A percentile compares a stretch with the other conserved stretches of the same genome.
These are phyloP conservation scores for Cydia strobilella DNA, from an alignment of 1,140 invertebrate species.

Conservation along the genomic window DNA sequence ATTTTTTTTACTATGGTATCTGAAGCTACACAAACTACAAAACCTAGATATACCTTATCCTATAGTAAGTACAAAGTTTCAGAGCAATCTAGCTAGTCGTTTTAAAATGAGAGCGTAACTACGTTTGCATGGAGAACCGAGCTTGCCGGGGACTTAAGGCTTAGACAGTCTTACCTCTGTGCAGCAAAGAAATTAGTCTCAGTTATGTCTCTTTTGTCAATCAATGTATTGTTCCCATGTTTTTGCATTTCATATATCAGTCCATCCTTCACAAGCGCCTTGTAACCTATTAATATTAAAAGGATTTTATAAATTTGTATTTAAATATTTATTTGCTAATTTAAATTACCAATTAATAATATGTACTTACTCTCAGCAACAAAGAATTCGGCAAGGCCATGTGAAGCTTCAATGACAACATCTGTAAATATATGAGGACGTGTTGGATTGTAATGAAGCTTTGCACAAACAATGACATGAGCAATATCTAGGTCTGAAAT, in stretches of 20 bases:
- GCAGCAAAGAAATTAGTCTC: slow-evolving; percentile 67
- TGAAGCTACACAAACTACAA: too few species aligned
- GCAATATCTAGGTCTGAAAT: too few species aligned
- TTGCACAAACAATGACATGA: too few species aligned
- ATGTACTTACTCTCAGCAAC: slow-evolving; percentile 66
- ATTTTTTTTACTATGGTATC: too few species aligned
- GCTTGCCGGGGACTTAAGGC: too few species aligned
- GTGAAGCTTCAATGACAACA: slow-evolving; percentile 65
- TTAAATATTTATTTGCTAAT: neutral
- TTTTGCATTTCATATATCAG: slow-evolving; percentile 71
- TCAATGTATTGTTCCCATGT: slow-evolving; percentile 60
- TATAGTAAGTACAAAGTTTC: too few species aligned
- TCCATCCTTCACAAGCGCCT: slow-evolving; percentile 50
- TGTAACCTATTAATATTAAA: slow-evolving; percentile 49
- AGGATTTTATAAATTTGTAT: neutral
- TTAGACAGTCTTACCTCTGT: slow-evolving; percentile 53
- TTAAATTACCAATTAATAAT: neutral
- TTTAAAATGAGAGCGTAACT: too few species aligned
- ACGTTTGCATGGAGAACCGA: too few species aligned
- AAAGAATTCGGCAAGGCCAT: slow-evolving; percentile 61
- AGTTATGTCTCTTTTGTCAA: slow-evolving; percentile 51
- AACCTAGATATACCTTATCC: too few species aligned
- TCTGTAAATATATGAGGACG: slow-evolving; percentile 50
- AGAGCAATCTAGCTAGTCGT: too few species aligned
- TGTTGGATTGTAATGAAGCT: too few species aligned